Percentiles rank a stretch among this genome's conserved stretches.
Conservation (phyloP, 2,888 invertebrate species). For the Pandemis heparana region DNA sequence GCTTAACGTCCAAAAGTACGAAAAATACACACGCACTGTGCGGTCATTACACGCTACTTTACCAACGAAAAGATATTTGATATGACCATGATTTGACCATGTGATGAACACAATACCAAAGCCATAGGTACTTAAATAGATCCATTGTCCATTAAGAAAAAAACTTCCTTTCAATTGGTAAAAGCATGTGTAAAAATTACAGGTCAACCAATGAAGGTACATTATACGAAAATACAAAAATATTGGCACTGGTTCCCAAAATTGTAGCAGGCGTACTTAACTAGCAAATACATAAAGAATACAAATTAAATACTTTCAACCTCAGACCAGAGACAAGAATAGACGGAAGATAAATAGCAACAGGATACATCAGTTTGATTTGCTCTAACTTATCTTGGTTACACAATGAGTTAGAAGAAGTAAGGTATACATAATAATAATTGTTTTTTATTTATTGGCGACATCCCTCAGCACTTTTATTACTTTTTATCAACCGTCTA, state of each 20-base stretch:
- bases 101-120: not conserved
- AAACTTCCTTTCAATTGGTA: slow-evolving; percentile 27
- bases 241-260: slow-evolving; percentile 62
- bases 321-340: too few species aligned
- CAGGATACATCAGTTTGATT: too few species aligned
- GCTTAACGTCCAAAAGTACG: slow-evolving; percentile 76
- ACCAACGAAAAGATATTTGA: slow-evolving; percentile 19
- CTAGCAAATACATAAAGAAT: slow-evolving; percentile 13
- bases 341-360: too few species aligned
- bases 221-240: slow-evolving; percentile 47
- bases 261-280: slow-evolving; percentile 39
- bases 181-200: slow-evolving; percentile 5
- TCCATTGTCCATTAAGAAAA: not conserved
- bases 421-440: too few species aligned
- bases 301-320: not conserved
- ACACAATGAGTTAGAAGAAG: too few species aligned
- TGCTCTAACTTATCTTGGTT: too few species aligned
- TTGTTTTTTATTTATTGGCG: too few species aligned
- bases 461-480: too few species aligned
- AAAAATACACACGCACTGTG: slow-evolving; percentile 68
- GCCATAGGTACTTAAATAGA: not conserved
- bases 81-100: not conserved
- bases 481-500: too few species aligned
- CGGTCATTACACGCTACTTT: slow-evolving; percentile 23
- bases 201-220: slow-evolving; percentile 28